phyloP scores from a whole-genome alignment of 1,140 invertebrate species.

The Spodoptera frugiperda region DNA sequence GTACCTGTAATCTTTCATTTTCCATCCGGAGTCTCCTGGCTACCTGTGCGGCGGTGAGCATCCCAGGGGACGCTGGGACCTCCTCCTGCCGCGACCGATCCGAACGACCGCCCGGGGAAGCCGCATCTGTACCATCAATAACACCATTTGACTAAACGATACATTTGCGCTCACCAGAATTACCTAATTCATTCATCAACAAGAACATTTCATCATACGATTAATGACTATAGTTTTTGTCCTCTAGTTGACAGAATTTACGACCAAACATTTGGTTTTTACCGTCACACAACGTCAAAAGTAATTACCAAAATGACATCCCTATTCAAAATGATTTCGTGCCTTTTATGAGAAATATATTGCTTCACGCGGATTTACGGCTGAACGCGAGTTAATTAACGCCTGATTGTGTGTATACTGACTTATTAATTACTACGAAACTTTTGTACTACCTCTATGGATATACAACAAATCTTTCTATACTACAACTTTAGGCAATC shows the following conservation, averaged over 20 bases:
- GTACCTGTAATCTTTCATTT: slow-evolving; percentile 88
- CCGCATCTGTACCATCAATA: slow-evolving; percentile 62
- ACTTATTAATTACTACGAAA: slow-evolving; percentile 27
- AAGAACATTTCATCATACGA: not conserved
- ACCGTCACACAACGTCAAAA: slow-evolving; percentile 10
- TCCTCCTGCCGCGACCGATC: slow-evolving; percentile 78
- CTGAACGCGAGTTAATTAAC: slow-evolving; percentile 21
- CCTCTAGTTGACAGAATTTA: not conserved
- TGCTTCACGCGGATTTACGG: slow-evolving; percentile 14
- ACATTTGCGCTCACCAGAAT: not conserved
- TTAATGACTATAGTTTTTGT: not conserved
- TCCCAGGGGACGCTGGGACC: slow-evolving; percentile 81
- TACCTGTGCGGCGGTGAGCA: slow-evolving; percentile 80
- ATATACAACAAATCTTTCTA: not conserved
- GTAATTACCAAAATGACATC: slow-evolving; percentile 18
- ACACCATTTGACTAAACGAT: slow-evolving; percentile 2
- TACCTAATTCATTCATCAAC: no score
- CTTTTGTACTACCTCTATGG: not conserved
- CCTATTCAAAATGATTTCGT: slow-evolving; percentile 28
- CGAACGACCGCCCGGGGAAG: slow-evolving; percentile 77
- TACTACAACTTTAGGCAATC: no score
- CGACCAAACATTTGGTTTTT: not conserved
- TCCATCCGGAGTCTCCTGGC: slow-evolving; percentile 87
- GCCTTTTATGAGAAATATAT: slow-evolving; percentile 23
- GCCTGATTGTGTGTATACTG: not conserved